Conservation (phyloP, 2,888 invertebrate genomes). For the Caenorhabditis sp. region DNA sequence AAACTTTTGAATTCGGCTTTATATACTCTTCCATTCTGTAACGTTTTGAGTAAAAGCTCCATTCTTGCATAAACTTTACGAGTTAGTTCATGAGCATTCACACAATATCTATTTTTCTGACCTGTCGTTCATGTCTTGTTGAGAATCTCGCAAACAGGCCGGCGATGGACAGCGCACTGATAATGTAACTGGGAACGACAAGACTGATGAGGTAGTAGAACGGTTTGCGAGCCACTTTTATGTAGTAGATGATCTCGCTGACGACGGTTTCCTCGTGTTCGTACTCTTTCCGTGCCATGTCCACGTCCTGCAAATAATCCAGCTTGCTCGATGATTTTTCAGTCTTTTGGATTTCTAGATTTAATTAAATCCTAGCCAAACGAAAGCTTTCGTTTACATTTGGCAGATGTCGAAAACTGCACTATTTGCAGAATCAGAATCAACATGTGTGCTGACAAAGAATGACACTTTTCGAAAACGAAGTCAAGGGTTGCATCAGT, state of each 20-base stretch:
- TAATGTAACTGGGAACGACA: conserved; percentile 72
- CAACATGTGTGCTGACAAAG: too few species aligned
- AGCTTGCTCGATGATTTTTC: too few species aligned
- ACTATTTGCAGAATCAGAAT: too few species aligned
- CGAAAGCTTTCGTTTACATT: not conserved
- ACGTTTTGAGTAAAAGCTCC: not conserved
- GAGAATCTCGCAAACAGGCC: conserved; percentile 74
- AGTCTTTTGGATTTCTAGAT: too few species aligned
- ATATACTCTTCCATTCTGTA: conserved; percentile 10
- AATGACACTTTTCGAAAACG: not conserved
- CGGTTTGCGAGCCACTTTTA: conserved; percentile 69
- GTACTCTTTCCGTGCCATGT: conserved; percentile 61
- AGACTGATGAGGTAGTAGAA: conserved; percentile 71
- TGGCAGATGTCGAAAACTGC: conserved; percentile 1
- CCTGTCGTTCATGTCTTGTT: conserved; percentile 71
- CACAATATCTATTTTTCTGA: conserved; percentile 15
- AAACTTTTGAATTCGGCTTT: not conserved
- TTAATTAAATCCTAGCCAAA: too few species aligned
- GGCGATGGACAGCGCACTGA: conserved; percentile 70
- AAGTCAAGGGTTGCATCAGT: conserved; percentile 1
- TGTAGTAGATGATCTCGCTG: conserved; percentile 65
- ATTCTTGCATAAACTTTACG: not conserved
- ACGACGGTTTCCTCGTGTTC: conserved; percentile 69
- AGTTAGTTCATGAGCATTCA: not conserved
- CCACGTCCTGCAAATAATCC: conserved; percentile 60